Percentiles rank a stretch among this genome's conserved stretches.
phyloP scores from a whole-genome alignment of 2,888 invertebrate species.

The Sceliomorpha sp. region DNA sequence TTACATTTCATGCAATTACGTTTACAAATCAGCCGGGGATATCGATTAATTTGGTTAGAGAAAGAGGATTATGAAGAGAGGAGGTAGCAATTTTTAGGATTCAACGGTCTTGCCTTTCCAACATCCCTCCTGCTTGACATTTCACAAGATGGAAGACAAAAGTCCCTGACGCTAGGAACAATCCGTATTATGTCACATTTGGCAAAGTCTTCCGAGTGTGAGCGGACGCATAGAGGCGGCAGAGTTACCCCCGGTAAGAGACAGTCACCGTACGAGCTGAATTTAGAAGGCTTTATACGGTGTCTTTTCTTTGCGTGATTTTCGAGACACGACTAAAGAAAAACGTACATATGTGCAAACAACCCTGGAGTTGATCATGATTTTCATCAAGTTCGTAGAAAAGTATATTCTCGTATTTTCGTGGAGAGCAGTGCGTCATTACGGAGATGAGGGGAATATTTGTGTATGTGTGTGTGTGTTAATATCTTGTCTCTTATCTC shows the following conservation, averaged over 20 bases:
- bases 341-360: neutral
- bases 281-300: slow-evolving; percentile 24
- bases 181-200: slow-evolving; percentile 32
- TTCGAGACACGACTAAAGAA: slow-evolving; percentile 14
- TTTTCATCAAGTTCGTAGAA: slow-evolving; percentile 13
- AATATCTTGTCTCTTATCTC: neutral
- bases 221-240: slow-evolving; percentile 3
- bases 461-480: neutral
- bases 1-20: too few species aligned
- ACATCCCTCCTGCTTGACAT: too few species aligned
- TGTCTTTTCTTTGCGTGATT: slow-evolving; percentile 30
- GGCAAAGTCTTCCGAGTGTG: slow-evolving; percentile 11
- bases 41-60: slow-evolving; percentile 18
- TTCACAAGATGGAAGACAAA: slow-evolving; percentile 28
- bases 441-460: neutral
- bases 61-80: too few species aligned
- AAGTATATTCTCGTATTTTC: slow-evolving; percentile 21
- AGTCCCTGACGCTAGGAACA: slow-evolving; percentile 28
- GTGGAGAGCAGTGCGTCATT: slow-evolving; percentile 5
- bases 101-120: too few species aligned
- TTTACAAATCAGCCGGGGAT: slow-evolving; percentile 26
- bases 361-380: slow-evolving; percentile 28
- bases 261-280: slow-evolving; percentile 9
- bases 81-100: slow-evolving; percentile 22
- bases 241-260: neutral